Percentiles rank a stretch among this genome's conserved stretches.
Evolutionary conservation across 2,888 invertebrate genomes (phyloP).

Genomic region (Eupithecia insigniata): DNA sequence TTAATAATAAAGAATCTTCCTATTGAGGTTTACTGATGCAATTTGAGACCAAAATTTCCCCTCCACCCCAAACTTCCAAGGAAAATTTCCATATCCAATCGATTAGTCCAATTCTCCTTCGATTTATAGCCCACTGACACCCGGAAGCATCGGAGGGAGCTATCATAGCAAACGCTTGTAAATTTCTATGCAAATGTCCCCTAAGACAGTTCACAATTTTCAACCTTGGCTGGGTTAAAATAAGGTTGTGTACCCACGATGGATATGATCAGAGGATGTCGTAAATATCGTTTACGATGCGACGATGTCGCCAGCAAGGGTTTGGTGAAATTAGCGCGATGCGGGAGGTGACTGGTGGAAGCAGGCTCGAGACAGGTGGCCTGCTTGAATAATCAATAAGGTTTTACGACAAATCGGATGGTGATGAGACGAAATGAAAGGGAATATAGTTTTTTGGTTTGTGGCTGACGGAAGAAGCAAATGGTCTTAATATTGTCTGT

Average conservation of each 20-base stretch:
- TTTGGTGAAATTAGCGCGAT: constrained; percentile 70
- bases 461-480: neutral
- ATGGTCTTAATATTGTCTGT: neutral
- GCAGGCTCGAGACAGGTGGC: constrained; percentile 25
- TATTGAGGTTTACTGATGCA: too few species aligned
- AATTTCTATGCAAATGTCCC: constrained; percentile 78
- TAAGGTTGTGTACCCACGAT: constrained; percentile 39
- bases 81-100: constrained; percentile 37
- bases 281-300: constrained; percentile 78
- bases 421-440: constrained; percentile 4
- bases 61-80: constrained; percentile 24
- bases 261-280: constrained; percentile 71
- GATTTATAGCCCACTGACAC: constrained; percentile 41
- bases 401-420: constrained; percentile 20
- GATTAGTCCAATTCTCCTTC: constrained; percentile 44
- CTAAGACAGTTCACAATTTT: constrained; percentile 8
- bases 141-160: constrained; percentile 53
- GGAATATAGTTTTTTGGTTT: constrained; percentile 2
- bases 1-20: neutral
- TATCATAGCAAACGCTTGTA: constrained; percentile 66
- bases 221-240: constrained; percentile 8
- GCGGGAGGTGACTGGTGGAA: constrained; percentile 59
- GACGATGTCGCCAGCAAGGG: constrained; percentile 64
- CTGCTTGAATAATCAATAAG: constrained; percentile 26
- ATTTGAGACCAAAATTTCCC: constrained; percentile 10